phyloP scores from a whole-genome alignment of 2,797 vertebrate genomes.

The Todus mexicanus region DNA sequence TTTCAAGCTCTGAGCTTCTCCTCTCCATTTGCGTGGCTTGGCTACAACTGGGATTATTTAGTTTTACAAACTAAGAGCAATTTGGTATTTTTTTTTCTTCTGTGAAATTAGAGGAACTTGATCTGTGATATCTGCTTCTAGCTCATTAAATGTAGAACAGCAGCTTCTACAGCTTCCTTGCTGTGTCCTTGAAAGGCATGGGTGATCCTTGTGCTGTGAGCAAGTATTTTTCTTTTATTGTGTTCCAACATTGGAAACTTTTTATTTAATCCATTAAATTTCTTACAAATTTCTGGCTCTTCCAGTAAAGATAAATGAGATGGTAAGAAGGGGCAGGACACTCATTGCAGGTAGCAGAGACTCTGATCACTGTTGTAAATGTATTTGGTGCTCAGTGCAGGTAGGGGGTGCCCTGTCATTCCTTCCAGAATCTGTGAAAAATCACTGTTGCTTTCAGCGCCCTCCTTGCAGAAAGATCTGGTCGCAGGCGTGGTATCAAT shows the following conservation, averaged over 20 bases:
- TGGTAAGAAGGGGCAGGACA: background rate
- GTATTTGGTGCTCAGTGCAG: background rate
- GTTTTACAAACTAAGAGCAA: background rate
- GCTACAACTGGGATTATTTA: background rate
- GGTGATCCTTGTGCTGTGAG: background rate
- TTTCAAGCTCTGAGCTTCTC: background rate
- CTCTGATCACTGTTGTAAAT: background rate
- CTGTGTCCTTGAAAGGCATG: background rate
- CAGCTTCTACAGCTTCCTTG: background rate
- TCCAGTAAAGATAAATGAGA: background rate
- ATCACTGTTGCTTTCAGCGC: background rate
- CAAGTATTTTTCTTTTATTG: background rate
- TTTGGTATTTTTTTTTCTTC: background rate
- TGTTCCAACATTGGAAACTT: background rate
- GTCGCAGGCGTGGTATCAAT: accelerated
- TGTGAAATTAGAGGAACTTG: background rate
- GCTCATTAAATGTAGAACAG: background rate
- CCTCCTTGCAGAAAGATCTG: background rate
- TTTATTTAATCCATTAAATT: background rate
- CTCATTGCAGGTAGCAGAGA: background rate
- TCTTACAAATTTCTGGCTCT: background rate
- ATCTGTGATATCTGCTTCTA: background rate
- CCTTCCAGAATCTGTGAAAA: background rate
- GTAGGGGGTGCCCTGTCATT: background rate
- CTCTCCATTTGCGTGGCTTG: background rate